Percentiles rank a stretch among this genome's conserved stretches.
Conservation (phyloP, 2,113 vertebrate species). For the Sorex araneus region DNA sequence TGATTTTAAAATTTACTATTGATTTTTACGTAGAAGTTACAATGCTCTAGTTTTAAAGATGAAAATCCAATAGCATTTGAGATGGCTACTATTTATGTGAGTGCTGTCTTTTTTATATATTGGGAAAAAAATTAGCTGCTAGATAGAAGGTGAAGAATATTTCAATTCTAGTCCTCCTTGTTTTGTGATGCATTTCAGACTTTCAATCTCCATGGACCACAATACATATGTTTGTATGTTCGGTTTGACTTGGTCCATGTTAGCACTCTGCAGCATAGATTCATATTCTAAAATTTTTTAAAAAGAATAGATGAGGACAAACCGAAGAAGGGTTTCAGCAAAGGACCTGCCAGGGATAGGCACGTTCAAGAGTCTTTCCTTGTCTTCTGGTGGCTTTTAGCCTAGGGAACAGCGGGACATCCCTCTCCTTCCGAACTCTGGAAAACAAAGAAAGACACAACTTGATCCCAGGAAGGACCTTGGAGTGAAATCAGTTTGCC, state of each 20-base stretch:
- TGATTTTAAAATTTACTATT: conserved; percentile 64
- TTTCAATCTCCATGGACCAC: not conserved
- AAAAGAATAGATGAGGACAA: not conserved
- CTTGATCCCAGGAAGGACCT: not conserved
- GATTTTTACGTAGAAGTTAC: conserved; percentile 6
- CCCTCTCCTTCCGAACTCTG: not conserved
- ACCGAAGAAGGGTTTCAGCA: not conserved
- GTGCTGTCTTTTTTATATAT: not conserved
- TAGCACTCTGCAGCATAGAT: not conserved
- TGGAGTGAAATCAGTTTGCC: not conserved
- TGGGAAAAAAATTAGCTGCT: not conserved
- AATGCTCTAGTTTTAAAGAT: not conserved
- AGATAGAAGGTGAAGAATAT: not conserved
- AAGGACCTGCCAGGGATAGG: not conserved
- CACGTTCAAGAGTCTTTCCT: not conserved
- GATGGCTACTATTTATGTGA: not conserved
- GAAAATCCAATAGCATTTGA: conserved; percentile 44
- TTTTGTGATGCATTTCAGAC: conserved; percentile 18
- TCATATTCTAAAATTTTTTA: not conserved
- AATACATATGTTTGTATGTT: conserved; percentile 46
- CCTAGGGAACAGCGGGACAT: not conserved
- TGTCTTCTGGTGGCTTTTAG: not conserved
- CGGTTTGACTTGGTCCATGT: not conserved
- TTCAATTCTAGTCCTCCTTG: conserved; percentile 6
- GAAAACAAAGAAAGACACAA: not conserved